Evolutionary conservation across 2,888 invertebrate species (phyloP).

Genomic region (Rugalucina vietnamica): DNA sequence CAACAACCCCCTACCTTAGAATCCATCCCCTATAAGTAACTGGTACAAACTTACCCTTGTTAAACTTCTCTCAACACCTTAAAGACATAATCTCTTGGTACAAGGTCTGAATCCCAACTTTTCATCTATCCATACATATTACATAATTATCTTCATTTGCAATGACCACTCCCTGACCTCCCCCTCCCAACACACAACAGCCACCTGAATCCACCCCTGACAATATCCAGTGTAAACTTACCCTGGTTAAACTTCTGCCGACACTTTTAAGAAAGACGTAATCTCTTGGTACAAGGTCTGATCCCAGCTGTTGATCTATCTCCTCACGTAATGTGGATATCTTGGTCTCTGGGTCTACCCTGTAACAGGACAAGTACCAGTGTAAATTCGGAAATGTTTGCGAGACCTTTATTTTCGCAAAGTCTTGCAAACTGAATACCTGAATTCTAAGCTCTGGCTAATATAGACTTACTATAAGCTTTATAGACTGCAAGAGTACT

Average conservation of each 20-base stretch:
- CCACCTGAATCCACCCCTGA: too few species aligned
- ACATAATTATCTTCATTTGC: conserved; percentile 80
- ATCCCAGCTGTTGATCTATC: conserved; percentile 84
- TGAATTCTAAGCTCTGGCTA: too few species aligned
- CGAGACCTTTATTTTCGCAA: too few species aligned
- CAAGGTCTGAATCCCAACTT: conserved; percentile 82
- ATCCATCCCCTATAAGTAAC: too few species aligned
- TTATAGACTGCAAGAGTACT: too few species aligned
- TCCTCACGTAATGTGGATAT: conserved; percentile 83
- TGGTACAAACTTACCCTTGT: conserved; percentile 84
- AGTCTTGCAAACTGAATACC: too few species aligned
- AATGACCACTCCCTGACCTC: too few species aligned
- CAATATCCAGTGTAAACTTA: too few species aligned
- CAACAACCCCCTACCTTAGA: too few species aligned
- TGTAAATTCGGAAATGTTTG: too few species aligned
- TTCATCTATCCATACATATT: conserved; percentile 84
- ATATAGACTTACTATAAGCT: too few species aligned
- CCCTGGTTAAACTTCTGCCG: conserved; percentile 86
- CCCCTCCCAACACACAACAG: too few species aligned
- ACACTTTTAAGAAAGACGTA: conserved; percentile 85
- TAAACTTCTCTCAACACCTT: conserved; percentile 85
- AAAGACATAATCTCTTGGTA: conserved; percentile 85
- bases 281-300: conserved; percentile 83
- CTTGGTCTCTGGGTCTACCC: conserved; percentile 84
- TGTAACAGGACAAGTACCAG: conserved; percentile 67